These are phyloP conservation scores for Cyclophora albipunctata DNA, from an alignment of 2,888 invertebrate genomes.

Conservation along the genomic window DNA sequence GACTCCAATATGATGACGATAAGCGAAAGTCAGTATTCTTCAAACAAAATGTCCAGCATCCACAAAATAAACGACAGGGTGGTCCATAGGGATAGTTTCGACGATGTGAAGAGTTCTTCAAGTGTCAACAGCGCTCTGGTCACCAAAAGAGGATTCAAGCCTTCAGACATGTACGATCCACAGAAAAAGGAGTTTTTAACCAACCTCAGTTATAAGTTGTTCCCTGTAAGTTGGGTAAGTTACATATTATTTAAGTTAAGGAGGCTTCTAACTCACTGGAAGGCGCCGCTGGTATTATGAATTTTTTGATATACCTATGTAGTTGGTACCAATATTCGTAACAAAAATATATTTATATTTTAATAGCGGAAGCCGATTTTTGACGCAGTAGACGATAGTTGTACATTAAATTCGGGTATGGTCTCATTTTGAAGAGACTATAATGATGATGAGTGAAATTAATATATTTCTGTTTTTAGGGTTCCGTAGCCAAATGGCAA, in stretches of 20 bases:
- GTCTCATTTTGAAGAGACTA: no score
- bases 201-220: constrained; percentile 86
- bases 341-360: no score
- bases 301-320: constrained; percentile 22
- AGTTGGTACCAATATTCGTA: background rate
- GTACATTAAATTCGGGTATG: no score
- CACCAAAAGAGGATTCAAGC: constrained; percentile 86
- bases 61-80: constrained; percentile 68
- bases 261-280: constrained; percentile 51
- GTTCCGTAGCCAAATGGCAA: no score
- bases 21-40: constrained; percentile 70
- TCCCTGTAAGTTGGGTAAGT: constrained; percentile 89
- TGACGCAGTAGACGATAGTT: no score
- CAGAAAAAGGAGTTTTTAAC: constrained; percentile 86
- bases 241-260: constrained; percentile 28
- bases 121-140: constrained; percentile 78
- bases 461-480: no score
- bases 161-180: constrained; percentile 89
- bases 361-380: no score
- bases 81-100: constrained; percentile 63
- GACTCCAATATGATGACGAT: constrained; percentile 65
- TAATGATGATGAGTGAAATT: no score
- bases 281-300: constrained; percentile 30
- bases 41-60: constrained; percentile 68
- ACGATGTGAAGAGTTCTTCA: constrained; percentile 66